Percentiles rank a stretch among this genome's conserved stretches.
Conservation (phyloP, 1,140 invertebrate species). For the Akabosia matsudoensis region DNA sequence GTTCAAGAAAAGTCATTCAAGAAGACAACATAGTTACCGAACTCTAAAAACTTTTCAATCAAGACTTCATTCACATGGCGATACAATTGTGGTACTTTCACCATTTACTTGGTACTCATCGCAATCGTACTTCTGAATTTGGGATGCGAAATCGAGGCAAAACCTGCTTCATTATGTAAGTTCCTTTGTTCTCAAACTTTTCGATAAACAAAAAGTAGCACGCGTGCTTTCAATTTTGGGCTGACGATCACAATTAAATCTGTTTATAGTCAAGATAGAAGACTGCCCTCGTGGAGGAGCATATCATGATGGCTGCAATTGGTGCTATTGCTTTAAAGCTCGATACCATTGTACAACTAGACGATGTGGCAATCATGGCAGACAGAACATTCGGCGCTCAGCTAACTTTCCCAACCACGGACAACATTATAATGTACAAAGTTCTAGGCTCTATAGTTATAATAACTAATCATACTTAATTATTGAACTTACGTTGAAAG, state of each 20-base stretch:
- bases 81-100: too few species aligned
- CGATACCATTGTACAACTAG: conserved; percentile 6
- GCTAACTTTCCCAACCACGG: background rate
- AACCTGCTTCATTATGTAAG: background rate
- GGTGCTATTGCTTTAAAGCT: conserved; percentile 19
- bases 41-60: too few species aligned
- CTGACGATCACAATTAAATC: background rate
- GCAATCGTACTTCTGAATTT: too few species aligned
- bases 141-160: background rate
- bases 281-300: background rate
- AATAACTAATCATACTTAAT: background rate
- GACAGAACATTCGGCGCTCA: background rate
- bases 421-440: conserved; percentile 1
- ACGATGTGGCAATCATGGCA: background rate
- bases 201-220: background rate
- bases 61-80: too few species aligned
- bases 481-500: background rate
- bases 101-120: too few species aligned
- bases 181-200: background rate
- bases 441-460: background rate
- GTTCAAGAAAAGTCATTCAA: too few species aligned
- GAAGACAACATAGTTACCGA: too few species aligned
- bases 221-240: background rate
- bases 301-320: conserved; percentile 18
- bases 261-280: conserved; percentile 2